These are phyloP conservation scores for Nephrocerus scutellatus DNA, from an alignment of 2,888 invertebrate species.

Conservation along the genomic window DNA sequence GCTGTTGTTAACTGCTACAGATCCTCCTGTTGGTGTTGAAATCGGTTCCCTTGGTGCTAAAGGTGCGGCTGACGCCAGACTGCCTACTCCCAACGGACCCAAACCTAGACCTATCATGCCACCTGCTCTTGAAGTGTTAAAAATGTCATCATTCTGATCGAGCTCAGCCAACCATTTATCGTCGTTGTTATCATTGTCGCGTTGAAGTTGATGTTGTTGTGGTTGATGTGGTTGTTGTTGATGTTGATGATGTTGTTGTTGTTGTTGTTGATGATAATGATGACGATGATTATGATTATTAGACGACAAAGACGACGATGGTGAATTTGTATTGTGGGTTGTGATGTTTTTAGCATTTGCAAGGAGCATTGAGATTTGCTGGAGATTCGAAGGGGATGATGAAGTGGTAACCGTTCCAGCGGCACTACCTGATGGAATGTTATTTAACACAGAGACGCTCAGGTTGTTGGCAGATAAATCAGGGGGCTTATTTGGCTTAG, in stretches of 20 bases:
- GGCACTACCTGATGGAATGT: neutral
- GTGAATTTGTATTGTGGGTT: too few species aligned
- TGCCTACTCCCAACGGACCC: slow-evolving; percentile 22
- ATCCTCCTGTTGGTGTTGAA: slow-evolving; percentile 33
- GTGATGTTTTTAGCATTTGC: too few species aligned
- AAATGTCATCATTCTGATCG: slow-evolving; percentile 40
- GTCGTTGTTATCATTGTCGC: slow-evolving; percentile 29
- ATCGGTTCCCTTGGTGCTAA: slow-evolving; percentile 34
- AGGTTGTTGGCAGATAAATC: slow-evolving; percentile 25
- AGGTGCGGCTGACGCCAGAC: slow-evolving; percentile 26
- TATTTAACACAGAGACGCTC: neutral
- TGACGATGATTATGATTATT: too few species aligned
- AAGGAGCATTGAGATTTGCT: too few species aligned
- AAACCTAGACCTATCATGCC: slow-evolving; percentile 24
- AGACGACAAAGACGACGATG: too few species aligned
- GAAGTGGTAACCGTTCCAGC: slow-evolving; percentile 10
- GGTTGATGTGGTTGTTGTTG: slow-evolving; percentile 15
- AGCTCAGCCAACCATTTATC: slow-evolving; percentile 41
- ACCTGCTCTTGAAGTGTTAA: slow-evolving; percentile 38
- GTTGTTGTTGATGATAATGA: too few species aligned
- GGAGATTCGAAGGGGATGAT: slow-evolving; percentile 1
- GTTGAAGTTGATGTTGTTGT: slow-evolving; percentile 19
- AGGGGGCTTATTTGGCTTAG: slow-evolving; percentile 39
- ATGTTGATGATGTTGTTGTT: slow-evolving; percentile 14
- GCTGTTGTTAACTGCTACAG: slow-evolving; percentile 20